Conservation (phyloP, 2,113 vertebrate genomes). For the Dasyprocta punctata region DNA sequence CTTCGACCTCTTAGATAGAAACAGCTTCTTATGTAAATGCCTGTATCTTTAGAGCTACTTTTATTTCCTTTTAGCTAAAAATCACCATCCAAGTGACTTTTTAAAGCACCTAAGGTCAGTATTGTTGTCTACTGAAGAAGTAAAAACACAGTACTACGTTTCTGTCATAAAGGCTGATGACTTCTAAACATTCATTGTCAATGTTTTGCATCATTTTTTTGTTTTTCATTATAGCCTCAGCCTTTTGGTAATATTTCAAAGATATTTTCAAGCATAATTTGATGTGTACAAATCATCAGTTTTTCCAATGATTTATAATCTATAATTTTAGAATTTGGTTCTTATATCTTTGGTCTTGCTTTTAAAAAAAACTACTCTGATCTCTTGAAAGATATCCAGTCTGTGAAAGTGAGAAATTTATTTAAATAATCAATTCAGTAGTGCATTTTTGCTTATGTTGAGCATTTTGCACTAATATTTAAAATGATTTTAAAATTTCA, state of each 20-base stretch:
- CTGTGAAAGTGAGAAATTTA: background rate
- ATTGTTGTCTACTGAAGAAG: background rate
- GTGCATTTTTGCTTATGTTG: conserved; percentile 46
- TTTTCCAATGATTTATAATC: conserved; percentile 59
- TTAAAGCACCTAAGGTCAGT: background rate
- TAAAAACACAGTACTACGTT: conserved; percentile 8
- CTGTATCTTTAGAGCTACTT: conserved; percentile 30
- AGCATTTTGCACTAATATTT: background rate
- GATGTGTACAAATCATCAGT: background rate
- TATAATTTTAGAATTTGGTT: background rate
- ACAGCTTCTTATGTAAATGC: background rate
- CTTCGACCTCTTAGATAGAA: background rate
- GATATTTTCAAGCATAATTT: conserved; percentile 26
- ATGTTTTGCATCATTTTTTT: conserved; percentile 1
- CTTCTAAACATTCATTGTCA: background rate
- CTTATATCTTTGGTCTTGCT: conserved; percentile 19
- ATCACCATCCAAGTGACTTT: background rate
- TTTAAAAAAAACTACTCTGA: conserved; percentile 65
- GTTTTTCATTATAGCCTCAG: background rate
- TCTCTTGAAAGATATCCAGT: conserved; percentile 41
- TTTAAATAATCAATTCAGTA: conserved; percentile 59
- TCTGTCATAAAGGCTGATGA: conserved; percentile 26
- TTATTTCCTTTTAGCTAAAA: conserved; percentile 13
- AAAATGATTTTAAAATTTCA: conserved; percentile 63
- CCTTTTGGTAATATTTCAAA: background rate